A percentile compares a stretch with the other conserved stretches of the same genome.
Evolutionary conservation across 2,113 vertebrate genomes (phyloP).

Genomic region (Antechinus stuartii): DNA sequence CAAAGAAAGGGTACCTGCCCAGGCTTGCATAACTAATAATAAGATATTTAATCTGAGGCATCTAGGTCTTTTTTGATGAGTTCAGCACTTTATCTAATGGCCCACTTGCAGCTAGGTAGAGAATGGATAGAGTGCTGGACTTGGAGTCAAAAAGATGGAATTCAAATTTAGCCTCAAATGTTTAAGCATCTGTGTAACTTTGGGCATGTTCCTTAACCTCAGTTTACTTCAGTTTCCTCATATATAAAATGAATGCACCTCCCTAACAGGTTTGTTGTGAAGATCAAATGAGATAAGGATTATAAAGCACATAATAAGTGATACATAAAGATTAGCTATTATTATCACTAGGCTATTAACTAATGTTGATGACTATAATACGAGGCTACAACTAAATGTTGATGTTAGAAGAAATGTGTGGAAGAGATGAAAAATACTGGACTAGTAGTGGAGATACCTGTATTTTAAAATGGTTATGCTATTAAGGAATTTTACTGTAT

Average conservation of each 20-base stretch:
- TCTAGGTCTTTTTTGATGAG: not conserved
- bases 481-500: not conserved
- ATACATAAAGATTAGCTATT: not conserved
- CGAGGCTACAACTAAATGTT: not conserved
- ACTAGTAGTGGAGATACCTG: not conserved
- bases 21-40: not conserved
- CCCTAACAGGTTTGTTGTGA: not conserved
- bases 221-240: conserved; percentile 71
- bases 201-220: conserved; percentile 60
- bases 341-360: not conserved
- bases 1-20: rapidly evolving
- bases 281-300: not conserved
- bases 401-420: not conserved
- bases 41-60: too few species aligned
- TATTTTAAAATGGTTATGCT: not conserved
- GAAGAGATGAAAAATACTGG: not conserved
- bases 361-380: not conserved
- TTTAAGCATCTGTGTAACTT: conserved; percentile 39
- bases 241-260: conserved; percentile 59
- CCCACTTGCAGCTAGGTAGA: not conserved
- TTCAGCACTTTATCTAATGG: not conserved
- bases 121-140: not conserved
- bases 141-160: not conserved
- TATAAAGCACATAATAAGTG: not conserved
- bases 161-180: not conserved